Evolutionary conservation across 2,888 invertebrate genomes (phyloP).

Genomic region (Rhorus exstirpatorius): DNA sequence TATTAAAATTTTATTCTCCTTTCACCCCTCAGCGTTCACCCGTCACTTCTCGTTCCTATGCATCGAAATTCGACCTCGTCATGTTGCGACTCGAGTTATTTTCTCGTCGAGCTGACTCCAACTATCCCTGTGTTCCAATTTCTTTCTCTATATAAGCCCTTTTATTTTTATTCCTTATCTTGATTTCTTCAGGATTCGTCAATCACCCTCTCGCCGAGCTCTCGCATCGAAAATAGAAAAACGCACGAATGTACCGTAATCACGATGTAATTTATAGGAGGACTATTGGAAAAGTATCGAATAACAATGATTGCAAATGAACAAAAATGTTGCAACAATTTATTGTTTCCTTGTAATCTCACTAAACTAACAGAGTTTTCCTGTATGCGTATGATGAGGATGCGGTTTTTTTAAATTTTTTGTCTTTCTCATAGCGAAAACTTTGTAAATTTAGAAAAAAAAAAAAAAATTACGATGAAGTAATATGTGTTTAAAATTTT

Average conservation of each 20-base stretch:
- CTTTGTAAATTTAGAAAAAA: too few relatives aligned
- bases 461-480: too few relatives aligned
- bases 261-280: background rate
- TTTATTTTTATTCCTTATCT: background rate
- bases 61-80: slow-evolving; percentile 74
- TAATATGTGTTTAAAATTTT: too few relatives aligned
- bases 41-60: slow-evolving; percentile 77
- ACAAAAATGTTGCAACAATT: too few relatives aligned
- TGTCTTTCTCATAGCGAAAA: too few relatives aligned
- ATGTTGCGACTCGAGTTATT: slow-evolving; percentile 46
- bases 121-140: slow-evolving; percentile 11
- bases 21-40: slow-evolving; percentile 7
- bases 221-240: background rate
- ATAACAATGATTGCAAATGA: background rate
- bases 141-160: slow-evolving; percentile 1
- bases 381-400: too few relatives aligned
- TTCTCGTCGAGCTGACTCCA: background rate
- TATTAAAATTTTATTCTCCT: slow-evolving; percentile 78
- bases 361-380: too few relatives aligned
- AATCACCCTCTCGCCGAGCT: background rate
- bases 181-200: background rate
- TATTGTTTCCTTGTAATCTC: too few relatives aligned
- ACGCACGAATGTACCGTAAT: background rate
- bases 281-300: background rate
- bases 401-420: too few relatives aligned